Base-by-base conservation (phyloP, 2,113 vertebrate species). In the Lasiurus borealis region DNA sequence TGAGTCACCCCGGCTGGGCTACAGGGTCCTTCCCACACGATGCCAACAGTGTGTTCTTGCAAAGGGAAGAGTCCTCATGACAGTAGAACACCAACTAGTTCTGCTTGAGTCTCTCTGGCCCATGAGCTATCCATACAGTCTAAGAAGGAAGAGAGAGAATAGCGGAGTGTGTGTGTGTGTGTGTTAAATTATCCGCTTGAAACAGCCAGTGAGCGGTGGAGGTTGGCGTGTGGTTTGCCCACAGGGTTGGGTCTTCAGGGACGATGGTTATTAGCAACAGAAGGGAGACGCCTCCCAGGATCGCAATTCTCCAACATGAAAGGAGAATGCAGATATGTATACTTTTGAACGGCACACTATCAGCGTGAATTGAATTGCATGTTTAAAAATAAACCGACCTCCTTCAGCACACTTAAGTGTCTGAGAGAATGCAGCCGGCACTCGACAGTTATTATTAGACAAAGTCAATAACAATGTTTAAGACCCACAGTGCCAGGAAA, bases 381-480 rank as follows among this genome's bases (percentile, higher is more conserved):
- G 59, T 94, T 95, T 86, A 40, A 91, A 96, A 93, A 93, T 86
- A 91, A 96, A 87, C 31, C 48, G 15, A 29, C 59, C 93, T 95
- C 64, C 90, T 97, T 97, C 93, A 68, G 95, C 96, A 98, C 50
- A 80, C 76, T 87, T 86, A 50, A 76, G 83, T 90, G 94, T n/a
- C 83, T 96, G 73, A 66, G 73, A 66, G 86, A 96, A 97, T 46
- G 86, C 36, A 91, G 80, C 92, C 48, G 19, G 93, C 95, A 84
- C 8, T 48, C 48, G 80, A 93, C 93, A 83, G 94, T 57, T 78
- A 93, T 88, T 89, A 95, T 97, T 97, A 97, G 77, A 90, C 81
- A 87, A 88, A 48, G 97, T 96, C 97, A 97, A 96, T 98, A 96
- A 97, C 97, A 97, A 97, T 88, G n/a, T 57, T 93, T 93, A 86